Conservation (phyloP, 2,888 invertebrate species). For the Meiosimyza decipiens region DNA sequence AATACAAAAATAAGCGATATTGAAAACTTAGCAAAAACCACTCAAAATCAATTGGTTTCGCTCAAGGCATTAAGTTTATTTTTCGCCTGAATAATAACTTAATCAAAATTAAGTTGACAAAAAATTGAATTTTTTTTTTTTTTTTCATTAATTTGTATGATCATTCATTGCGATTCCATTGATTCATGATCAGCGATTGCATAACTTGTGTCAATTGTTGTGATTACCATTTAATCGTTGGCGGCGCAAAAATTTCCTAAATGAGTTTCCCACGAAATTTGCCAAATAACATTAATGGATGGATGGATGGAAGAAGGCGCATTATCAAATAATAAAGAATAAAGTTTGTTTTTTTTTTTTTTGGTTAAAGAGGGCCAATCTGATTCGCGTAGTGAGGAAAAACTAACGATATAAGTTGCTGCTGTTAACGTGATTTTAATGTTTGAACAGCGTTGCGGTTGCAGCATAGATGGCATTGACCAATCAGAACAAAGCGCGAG, state of each 20-base stretch:
- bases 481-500: conserved; percentile 1
- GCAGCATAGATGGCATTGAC: neutral
- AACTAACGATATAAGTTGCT: neutral
- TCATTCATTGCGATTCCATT: neutral
- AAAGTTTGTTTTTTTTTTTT: neutral
- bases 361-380: neutral
- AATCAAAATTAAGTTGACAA: too few species aligned
- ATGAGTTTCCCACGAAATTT: conserved; percentile 27
- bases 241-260: conserved; percentile 9
- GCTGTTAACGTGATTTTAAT: conserved; percentile 14
- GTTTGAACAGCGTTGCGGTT: neutral
- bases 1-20: too few species aligned
- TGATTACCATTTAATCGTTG: conserved; percentile 15
- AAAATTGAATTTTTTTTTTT: too few species aligned
- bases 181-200: conserved; percentile 13
- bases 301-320: neutral
- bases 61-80: too few species aligned
- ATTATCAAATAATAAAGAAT: neutral
- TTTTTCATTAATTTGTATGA: too few species aligned
- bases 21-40: too few species aligned
- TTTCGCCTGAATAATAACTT: too few species aligned
- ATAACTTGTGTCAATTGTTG: conserved; percentile 6
- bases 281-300: neutral
- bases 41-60: too few species aligned
- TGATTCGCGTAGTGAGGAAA: neutral